These are phyloP conservation scores for Pogonocichla stellata DNA, from an alignment of 2,113 vertebrate genomes.

Conservation along the genomic window DNA sequence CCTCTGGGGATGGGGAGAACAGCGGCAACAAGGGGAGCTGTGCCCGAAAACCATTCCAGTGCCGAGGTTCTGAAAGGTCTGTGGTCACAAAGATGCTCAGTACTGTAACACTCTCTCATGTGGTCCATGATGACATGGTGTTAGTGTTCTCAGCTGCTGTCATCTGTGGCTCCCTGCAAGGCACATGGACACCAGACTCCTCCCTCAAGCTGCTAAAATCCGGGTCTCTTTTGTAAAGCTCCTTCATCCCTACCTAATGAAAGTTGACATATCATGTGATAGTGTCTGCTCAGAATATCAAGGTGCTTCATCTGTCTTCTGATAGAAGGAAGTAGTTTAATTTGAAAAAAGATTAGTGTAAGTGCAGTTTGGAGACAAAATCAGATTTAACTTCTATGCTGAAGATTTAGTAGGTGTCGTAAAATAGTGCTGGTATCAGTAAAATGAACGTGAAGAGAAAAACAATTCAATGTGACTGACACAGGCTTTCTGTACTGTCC, in stretches of 20 bases:
- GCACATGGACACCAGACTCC: neutral
- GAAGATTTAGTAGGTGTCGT: neutral
- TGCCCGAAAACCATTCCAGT: neutral
- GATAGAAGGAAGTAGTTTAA: neutral
- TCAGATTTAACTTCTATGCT: neutral
- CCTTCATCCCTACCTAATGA: neutral
- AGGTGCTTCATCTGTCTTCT: neutral
- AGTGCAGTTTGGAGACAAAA: neutral
- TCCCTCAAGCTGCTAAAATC: neutral
- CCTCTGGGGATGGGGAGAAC: neutral
- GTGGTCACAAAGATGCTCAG: neutral
- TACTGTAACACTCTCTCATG: neutral
- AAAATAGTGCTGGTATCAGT: neutral
- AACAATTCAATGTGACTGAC: neutral
- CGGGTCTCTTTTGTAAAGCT: neutral
- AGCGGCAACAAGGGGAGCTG: fast-evolving
- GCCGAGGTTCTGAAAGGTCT: neutral
- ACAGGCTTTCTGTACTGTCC: neutral
- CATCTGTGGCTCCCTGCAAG: neutral
- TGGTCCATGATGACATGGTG: neutral
- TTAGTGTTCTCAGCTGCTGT: neutral
- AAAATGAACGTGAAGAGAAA: neutral
- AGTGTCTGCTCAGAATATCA: neutral
- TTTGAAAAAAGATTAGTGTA: neutral
- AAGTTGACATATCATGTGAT: neutral